These are phyloP conservation scores for Orientallactaga sibirica DNA, from an alignment of 2,797 vertebrate genomes.

Conservation along the genomic window DNA sequence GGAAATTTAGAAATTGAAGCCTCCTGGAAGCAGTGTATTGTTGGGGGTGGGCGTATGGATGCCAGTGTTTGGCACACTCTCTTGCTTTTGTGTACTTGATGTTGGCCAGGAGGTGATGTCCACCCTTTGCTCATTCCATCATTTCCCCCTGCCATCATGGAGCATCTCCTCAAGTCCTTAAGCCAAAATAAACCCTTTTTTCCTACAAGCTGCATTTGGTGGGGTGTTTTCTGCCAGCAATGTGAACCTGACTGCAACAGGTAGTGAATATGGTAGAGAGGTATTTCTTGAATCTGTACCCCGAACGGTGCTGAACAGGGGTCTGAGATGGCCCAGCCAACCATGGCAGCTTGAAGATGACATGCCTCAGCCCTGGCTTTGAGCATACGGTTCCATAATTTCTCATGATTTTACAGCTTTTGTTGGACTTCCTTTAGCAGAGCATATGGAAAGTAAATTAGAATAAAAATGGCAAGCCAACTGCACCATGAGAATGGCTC, in stretches of 20 bases:
- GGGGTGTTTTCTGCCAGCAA: no score
- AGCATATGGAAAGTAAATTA: slow-evolving; percentile 90
- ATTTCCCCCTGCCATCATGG: no score
- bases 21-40: no score
- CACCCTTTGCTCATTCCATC: no score
- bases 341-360: slow-evolving; percentile 94
- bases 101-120: no score
- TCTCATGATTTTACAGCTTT: not conserved
- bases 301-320: slow-evolving; percentile 93
- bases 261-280: slow-evolving; percentile 96
- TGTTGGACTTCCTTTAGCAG: not conserved
- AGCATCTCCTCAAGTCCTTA: no score
- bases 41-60: no score
- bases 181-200: no score
- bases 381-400: not conserved
- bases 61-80: no score
- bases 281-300: slow-evolving; percentile 95
- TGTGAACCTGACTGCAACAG: slow-evolving; percentile 78
- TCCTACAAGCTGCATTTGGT: no score
- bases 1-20: no score
- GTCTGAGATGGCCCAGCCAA: slow-evolving; percentile 94
- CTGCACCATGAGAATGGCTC: slow-evolving; percentile 95
- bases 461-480: slow-evolving; percentile 97
- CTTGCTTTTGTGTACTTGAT: no score
- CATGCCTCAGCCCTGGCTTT: not conserved